Evolutionary conservation across 2,797 vertebrate species (phyloP), one percentile per base, ranked within the genome.

Genomic region (Melanotaenia maccullochi): DNA sequence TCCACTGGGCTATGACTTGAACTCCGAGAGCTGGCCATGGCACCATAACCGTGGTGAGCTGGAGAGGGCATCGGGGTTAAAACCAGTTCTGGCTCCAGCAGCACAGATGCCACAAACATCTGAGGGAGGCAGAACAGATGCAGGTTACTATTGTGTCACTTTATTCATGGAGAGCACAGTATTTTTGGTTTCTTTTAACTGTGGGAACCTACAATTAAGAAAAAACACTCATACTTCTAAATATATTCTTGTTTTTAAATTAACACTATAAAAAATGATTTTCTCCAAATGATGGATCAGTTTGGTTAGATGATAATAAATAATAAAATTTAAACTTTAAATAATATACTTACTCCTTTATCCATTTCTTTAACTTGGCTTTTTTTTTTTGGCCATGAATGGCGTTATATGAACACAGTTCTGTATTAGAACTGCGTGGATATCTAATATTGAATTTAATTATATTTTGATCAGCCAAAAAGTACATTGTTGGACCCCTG

Each of bases 91-190:
- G 97, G 96, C 66, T 99, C 98, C 87, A 99, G 94, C 68, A 99
- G 92, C 76, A 99, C 97, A 0, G 97, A 95, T 6, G 97, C 97
- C 89, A 99, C 95, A 18, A 99, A 99, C 67, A 99, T 93, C 98
- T 99, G 93, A 75, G 77, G 73, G 64, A 78, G 62, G 57, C 42
- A 87, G 58, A 86, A 40, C 49, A 60, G 75, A 51, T 40, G 35
- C 1, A 76, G 60, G 72, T 85, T 63, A 77, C n/a, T 55, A 65
- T 57, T 0, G 38, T 40, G 70, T 55, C 47, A 64, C 14, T 57
- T 55, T 16, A 42, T 42, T 42, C 20, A 47, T 47, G 5, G 20
- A n/a, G 18, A 44, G 18, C 20, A 33, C 32, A 33, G 36, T 42
- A 57, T 54, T 64, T 16, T 60, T 44, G 18, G 35, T 54, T 64